Evolutionary conservation across 2,797 vertebrate species (phyloP), one percentile per base, ranked within the genome.

Genomic region (Euphonia xanthogaster): DNA sequence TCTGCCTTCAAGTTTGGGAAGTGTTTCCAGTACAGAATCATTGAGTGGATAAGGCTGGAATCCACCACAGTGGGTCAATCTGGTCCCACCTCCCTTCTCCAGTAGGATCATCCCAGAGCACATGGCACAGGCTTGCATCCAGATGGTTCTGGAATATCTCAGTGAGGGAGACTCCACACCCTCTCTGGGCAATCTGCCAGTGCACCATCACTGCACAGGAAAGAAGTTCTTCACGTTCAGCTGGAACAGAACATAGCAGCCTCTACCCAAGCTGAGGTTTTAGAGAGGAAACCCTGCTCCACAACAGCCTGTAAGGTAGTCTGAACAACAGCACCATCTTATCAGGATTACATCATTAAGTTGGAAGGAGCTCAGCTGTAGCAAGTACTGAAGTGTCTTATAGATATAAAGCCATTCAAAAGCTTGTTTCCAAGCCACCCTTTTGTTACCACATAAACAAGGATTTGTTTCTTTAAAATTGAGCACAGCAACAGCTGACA

Each of bases 251-350:
- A 39, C 24, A 23, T 0, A 3, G 13, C 51, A 91, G 58, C 24
- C 33, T 53, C 48, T 16, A 40, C 14, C 42, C 28, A 68, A 58
- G 60, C 5, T 50, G n/a, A 73, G 33, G 31, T 53, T 13, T 75
- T 50, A 89, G 22, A 48, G 13, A 57, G 7, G 7, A 50, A 66
- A 74, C 3, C 12, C 24, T 30, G 33, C 19, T 39, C 22, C 42
- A 51, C 0, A 0, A 9, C 2, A 10, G 14, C 23, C 1, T 74
- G 27, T 30, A 60, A 60, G 39, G 45, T 3, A 15, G 19, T 4
- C 15, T 3, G 66, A 50, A 63, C 35, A 89, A 53, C 1, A 53
- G 50, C 37, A 66, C 11, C 2, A 3, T 33, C 17, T 45, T 8
- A 30, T 1, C 73, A 82, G 58, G 28, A 48, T n/a, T 19, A n/a